A percentile compares a stretch with the other conserved stretches of the same genome.
Evolutionary conservation across 2,888 invertebrate species (phyloP).

Genomic region (Diarsia brunnea): DNA sequence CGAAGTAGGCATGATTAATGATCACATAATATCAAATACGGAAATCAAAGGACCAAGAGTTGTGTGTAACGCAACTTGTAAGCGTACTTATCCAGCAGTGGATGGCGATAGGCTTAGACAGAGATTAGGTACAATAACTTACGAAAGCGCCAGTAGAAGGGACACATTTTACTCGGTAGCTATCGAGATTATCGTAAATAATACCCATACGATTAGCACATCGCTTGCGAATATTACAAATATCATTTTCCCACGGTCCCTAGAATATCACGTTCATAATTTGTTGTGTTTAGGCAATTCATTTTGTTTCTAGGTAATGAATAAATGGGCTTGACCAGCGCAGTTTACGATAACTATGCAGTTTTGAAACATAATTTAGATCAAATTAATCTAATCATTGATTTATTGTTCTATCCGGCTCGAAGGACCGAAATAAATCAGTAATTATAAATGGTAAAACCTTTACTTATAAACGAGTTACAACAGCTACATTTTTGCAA

Average conservation of each 20-base stretch:
- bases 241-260: constrained; percentile 54
- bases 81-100: not conserved
- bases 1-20: not conserved
- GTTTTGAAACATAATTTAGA: constrained; percentile 36
- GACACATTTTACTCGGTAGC: constrained; percentile 16
- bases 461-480: not conserved
- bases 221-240: constrained; percentile 53
- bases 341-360: constrained; percentile 4
- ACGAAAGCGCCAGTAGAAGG: constrained; percentile 2
- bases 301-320: constrained; percentile 28
- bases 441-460: not conserved
- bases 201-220: constrained; percentile 11
- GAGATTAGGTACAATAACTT: constrained; percentile 15
- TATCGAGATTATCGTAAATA: constrained; percentile 31
- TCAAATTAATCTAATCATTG: constrained; percentile 41
- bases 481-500: not conserved
- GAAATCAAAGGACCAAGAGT: constrained; percentile 1
- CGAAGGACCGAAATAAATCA: not conserved
- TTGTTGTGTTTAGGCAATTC: constrained; percentile 39
- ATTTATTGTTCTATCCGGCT: constrained; percentile 23
- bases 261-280: constrained; percentile 34
- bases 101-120: not conserved
- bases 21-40: not conserved
- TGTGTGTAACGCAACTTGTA: not conserved
- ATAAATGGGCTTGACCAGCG: constrained; percentile 36